Percentiles rank a stretch among this genome's conserved stretches.
Conservation (phyloP, 1,140 invertebrate genomes). For the Pectinophora gossypiella region DNA sequence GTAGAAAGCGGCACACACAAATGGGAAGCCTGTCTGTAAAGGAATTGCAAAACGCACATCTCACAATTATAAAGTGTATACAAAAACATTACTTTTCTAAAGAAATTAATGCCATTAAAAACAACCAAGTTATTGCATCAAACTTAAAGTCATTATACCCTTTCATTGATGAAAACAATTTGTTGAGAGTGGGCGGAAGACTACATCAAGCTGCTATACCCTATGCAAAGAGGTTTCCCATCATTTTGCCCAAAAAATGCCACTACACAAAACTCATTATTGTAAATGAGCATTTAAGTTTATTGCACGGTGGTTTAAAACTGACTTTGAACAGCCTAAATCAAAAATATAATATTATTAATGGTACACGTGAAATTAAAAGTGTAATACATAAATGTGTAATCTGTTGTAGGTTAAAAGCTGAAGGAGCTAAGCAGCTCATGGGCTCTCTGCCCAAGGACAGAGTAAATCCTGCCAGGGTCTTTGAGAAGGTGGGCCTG, state of each 20-base stretch:
- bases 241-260: slow-evolving; percentile 24
- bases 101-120: slow-evolving; percentile 3
- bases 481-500: slow-evolving; percentile 44
- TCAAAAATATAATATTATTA: slow-evolving; percentile 15
- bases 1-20: slow-evolving; percentile 3
- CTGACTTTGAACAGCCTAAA: slow-evolving; percentile 13
- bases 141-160: slow-evolving; percentile 7
- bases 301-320: slow-evolving; percentile 29
- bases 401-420: slow-evolving; percentile 20
- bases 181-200: slow-evolving; percentile 29
- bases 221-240: slow-evolving; percentile 21
- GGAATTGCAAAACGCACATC: neutral
- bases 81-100: slow-evolving; percentile 7
- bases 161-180: slow-evolving; percentile 8
- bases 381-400: slow-evolving; percentile 26
- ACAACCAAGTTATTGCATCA: neutral
- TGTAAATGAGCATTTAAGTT: slow-evolving; percentile 16
- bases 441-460: slow-evolving; percentile 37
- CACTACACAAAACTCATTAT: slow-evolving; percentile 27
- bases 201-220: slow-evolving; percentile 14
- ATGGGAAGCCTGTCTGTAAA: neutral
- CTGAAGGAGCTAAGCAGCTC: slow-evolving; percentile 12
- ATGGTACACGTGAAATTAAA: slow-evolving; percentile 10
- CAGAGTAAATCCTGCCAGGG: slow-evolving; percentile 25
- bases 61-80: neutral